phyloP scores from a whole-genome alignment of 2,113 vertebrate genomes.

The Halcyon malimbica region DNA sequence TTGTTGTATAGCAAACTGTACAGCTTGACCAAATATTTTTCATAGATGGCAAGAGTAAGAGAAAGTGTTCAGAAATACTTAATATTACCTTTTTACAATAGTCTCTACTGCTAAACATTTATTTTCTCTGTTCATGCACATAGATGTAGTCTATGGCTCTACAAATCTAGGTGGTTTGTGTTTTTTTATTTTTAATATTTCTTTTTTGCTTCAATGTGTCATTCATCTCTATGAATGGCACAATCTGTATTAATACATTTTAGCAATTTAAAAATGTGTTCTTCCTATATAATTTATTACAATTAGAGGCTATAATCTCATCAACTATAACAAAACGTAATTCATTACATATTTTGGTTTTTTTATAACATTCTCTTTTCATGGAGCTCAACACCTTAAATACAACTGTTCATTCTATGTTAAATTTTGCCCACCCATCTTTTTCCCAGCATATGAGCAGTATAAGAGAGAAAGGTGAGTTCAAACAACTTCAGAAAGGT shows the following conservation, averaged over 20 bases:
- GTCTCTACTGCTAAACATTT: background rate
- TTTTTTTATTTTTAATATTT: background rate
- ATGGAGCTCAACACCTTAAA: background rate
- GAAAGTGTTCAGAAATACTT: background rate
- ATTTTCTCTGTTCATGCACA: background rate
- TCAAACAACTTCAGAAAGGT: background rate
- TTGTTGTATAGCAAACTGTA: background rate
- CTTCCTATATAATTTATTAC: constrained; percentile 54
- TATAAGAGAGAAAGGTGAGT: background rate
- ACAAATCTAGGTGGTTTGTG: background rate
- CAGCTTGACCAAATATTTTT: background rate
- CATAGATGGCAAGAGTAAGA: background rate
- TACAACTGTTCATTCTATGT: background rate
- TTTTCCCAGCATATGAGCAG: background rate
- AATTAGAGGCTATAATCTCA: constrained; percentile 36
- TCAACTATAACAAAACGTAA: background rate
- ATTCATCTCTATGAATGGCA: constrained; percentile 15
- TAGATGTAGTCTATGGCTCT: background rate
- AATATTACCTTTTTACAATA: background rate
- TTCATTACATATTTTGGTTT: background rate
- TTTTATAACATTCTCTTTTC: background rate
- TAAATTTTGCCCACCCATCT: background rate
- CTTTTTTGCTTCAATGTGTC: constrained; percentile 37
- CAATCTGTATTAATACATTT: constrained; percentile 51
- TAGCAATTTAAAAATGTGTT: constrained; percentile 40